These are phyloP conservation scores for Ptiloglossa arizonensis DNA, from an alignment of 1,140 invertebrate genomes.

Conservation along the genomic window DNA sequence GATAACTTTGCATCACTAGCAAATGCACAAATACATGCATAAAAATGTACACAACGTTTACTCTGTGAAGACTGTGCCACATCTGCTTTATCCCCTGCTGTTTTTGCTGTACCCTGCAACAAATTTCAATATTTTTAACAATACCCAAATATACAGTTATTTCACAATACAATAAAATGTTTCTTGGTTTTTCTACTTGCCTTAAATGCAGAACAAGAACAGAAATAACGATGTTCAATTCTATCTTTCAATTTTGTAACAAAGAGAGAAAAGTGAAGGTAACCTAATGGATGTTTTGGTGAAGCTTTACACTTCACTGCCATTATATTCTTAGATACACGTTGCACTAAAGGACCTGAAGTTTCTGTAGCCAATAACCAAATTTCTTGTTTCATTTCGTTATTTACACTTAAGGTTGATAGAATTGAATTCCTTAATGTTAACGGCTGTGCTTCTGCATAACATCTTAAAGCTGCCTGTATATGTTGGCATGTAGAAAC, in stretches of 20 bases:
- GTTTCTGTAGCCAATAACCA: conserved; percentile 85
- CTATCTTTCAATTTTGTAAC: conserved; percentile 82
- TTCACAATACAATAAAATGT: background rate
- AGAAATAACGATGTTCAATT: conserved; percentile 85
- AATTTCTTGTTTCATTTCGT: conserved; percentile 87
- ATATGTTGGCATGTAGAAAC: conserved; percentile 86
- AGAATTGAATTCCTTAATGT: conserved; percentile 86
- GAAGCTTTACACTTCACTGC: conserved; percentile 89
- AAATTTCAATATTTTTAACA: conserved; percentile 8
- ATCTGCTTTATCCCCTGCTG: conserved; percentile 68
- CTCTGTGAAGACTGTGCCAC: conserved; percentile 44
- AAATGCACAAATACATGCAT: conserved; percentile 91
- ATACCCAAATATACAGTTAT: background rate
- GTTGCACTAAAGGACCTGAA: conserved; percentile 87
- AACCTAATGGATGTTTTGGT: conserved; percentile 88
- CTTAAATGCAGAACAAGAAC: conserved; percentile 85
- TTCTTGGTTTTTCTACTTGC: conserved; percentile 67
- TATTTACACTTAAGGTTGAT: conserved; percentile 85
- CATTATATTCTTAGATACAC: conserved; percentile 90
- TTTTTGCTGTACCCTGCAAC: conserved; percentile 64
- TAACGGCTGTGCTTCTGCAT: conserved; percentile 85
- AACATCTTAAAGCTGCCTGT: conserved; percentile 86
- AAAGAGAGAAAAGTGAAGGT: conserved; percentile 88
- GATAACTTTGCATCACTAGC: conserved; percentile 87
- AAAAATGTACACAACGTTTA: conserved; percentile 84